Base-by-base conservation (phyloP, 2,888 invertebrate species). In the Folsomia manolachei region DNA sequence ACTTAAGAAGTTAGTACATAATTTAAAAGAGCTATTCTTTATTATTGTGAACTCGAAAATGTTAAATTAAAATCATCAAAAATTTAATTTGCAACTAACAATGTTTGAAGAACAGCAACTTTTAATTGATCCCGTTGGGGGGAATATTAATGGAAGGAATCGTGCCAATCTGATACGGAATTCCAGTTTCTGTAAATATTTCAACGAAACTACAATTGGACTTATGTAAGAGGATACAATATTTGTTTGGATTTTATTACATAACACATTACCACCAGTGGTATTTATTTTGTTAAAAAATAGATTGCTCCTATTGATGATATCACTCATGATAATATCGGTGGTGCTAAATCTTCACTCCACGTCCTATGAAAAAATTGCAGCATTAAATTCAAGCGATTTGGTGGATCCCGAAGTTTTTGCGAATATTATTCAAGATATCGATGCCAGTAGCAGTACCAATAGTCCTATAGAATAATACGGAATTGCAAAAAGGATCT, bases 151-250 rank as follows among this genome's bases (percentile, higher is more conserved):
- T 51, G 18, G 18, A 11, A 51, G 51, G 51, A 51, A n/a, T n/a
- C n/a, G n/a, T n/a, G n/a, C n/a, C n/a, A n/a, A n/a, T n/a, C n/a
- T n/a, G n/a, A n/a, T n/a, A n/a, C n/a, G n/a, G n/a, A n/a, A n/a
- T n/a, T n/a, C n/a, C n/a, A n/a, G 51, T 11, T 51, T 18, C 18
- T 18, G 51, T 11, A 51, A 11, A 51, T 51, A 11, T 18, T 18
- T 51, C 9, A 18, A 7, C 18, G 18, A 7, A 19, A 62, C 62
- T 18, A 24, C 62, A 23, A 62, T 62, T 4, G 62, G 62, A 23
- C 21, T 62, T 62, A 25, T 62, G 62, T 62, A 62, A 62, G 62
- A 18, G 7, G 60, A 7, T 60, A 7, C 9, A 60, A 60, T n/a
- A 60, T 18, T n/a, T 60, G 7, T 18, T 18, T 60, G 19, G n/a